Base-by-base conservation (phyloP, 2,888 invertebrate species). In the Philonicus albiceps region DNA sequence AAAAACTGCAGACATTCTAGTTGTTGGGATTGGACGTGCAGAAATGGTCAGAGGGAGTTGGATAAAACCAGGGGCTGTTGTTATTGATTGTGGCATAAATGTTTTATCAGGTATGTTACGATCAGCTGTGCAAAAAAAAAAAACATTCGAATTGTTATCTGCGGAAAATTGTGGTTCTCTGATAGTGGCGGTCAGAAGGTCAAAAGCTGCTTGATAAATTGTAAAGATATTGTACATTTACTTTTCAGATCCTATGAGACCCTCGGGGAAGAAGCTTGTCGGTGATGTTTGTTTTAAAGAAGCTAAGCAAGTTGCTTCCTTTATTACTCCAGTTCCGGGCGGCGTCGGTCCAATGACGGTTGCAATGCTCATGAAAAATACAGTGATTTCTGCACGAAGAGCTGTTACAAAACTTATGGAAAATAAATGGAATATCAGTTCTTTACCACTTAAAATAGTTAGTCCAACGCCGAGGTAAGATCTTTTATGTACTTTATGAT, bases 71-170 rank as follows among this genome's bases (percentile, higher is more conserved):
- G 99, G 99, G 4, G 98, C 99, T 19, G 96, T 99, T 13, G 99
- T 99, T 64, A 98, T 99, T 90, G 99, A 99, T 92, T 99, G 99
- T 92, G 99, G 99, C 74, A 99, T 99, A 89, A 99, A 98, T 93
- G 94, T 96, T 3, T 95, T 98, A 89, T 94, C 96, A 93, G 98
- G 97, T 97, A 87, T 88, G 88, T 72, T 19, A 34, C 11, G 11
- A 53, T 11, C 30, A 16, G 16, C 74, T n/a, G 37, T 74, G 6
- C 34, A n/a, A 1, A 19, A 16, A n/a, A 1, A 19, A 16, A 34
- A 64, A 64, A 8, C 22, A 27, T 64, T 22, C 64, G 11, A 64
- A 11, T 11, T 27, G 8, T 64, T 64, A 64, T 64, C 22, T 64
- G 27, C 27, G 8, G 19, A 11, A 22, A 8, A 43, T 6, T 19